A percentile compares a stretch with the other conserved stretches of the same genome.
phyloP scores from a whole-genome alignment of 2,113 vertebrate species.

The Neolamprologus ventralis region DNA sequence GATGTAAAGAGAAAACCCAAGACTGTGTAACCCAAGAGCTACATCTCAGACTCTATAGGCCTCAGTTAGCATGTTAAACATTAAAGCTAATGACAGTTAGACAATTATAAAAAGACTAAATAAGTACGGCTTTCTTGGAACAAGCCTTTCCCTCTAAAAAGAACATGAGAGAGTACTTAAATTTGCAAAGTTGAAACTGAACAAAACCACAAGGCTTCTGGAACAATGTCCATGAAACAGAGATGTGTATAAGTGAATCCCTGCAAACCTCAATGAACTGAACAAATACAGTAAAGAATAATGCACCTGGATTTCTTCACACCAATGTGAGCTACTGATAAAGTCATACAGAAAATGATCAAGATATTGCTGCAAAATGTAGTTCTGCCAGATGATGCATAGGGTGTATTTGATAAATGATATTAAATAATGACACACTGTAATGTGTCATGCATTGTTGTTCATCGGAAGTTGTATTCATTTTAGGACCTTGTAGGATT shows the following conservation, averaged over 20 bases:
- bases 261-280: background rate
- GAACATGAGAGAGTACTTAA: background rate
- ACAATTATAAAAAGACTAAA: background rate
- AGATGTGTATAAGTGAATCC: background rate
- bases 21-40: background rate
- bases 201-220: background rate
- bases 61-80: background rate
- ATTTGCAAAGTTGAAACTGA: background rate
- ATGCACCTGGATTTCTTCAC: background rate
- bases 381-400: background rate
- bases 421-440: background rate
- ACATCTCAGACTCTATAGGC: background rate
- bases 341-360: background rate
- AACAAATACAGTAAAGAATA: background rate
- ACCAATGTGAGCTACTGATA: background rate
- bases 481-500: background rate
- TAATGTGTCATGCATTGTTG: background rate
- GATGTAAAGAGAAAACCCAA: background rate
- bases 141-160: background rate
- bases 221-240: background rate
- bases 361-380: background rate
- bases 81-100: background rate
- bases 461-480: background rate
- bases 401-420: background rate
- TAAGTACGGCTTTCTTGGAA: background rate